Conservation (phyloP, 2,888 invertebrate genomes). For the Trissolcus japonicus region DNA sequence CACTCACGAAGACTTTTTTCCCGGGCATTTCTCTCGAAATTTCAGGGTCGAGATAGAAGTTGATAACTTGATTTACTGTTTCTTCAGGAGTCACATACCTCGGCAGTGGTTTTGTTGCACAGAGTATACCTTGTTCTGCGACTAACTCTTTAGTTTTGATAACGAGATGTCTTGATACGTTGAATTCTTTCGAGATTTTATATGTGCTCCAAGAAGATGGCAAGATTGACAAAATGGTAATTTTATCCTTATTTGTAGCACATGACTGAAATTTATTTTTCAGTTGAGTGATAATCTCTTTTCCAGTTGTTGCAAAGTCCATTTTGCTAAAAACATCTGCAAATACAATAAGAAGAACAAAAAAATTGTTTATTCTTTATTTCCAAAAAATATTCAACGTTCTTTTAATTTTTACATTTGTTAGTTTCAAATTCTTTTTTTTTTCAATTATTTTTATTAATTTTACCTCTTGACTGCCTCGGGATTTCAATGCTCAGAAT, state of each 20-base stretch:
- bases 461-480: not conserved
- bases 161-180: conserved; percentile 10
- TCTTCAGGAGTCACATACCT: conserved; percentile 6
- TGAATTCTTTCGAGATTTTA: conserved; percentile 11
- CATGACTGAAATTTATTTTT: conserved; percentile 9
- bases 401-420: too few species aligned
- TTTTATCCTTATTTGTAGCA: conserved; percentile 8
- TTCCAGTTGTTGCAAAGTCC: conserved; percentile 7
- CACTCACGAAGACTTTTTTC: conserved; percentile 21
- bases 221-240: conserved; percentile 14
- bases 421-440: too few species aligned
- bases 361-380: too few species aligned
- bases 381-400: too few species aligned
- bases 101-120: conserved; percentile 9
- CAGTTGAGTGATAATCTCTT: conserved; percentile 13
- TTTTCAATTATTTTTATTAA: not conserved
- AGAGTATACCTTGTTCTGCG: conserved; percentile 14
- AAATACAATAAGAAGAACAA: not conserved
- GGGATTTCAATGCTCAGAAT: not conserved
- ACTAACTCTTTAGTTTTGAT: conserved; percentile 16
- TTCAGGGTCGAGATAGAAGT: conserved; percentile 25
- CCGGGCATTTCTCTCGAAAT: conserved; percentile 13
- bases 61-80: conserved; percentile 8
- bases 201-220: conserved; percentile 14
- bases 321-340: conserved; percentile 1